These are phyloP conservation scores for Sebastiscus albofasciatus DNA, from an alignment of 2,797 vertebrate genomes.

Conservation along the genomic window DNA sequence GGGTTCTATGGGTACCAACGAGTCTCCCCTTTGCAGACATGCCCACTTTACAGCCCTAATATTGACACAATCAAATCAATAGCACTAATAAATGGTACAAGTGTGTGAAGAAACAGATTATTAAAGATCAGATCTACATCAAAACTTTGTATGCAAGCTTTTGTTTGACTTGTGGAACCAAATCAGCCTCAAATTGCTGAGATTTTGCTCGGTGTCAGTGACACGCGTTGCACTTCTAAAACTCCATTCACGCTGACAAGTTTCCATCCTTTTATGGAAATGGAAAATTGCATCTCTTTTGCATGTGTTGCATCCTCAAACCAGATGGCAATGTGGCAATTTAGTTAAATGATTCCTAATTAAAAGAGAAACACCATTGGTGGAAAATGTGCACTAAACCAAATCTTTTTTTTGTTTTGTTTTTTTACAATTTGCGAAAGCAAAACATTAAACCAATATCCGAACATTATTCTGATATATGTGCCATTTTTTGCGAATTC, in stretches of 20 bases:
- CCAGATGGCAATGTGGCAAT: conserved; percentile 76
- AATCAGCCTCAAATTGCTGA: conserved; percentile 10
- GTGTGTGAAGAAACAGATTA: background rate
- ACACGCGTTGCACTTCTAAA: conserved; percentile 24
- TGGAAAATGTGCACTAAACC: conserved; percentile 47
- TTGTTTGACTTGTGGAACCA: conserved; percentile 10
- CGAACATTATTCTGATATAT: conserved; percentile 56
- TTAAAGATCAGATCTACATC: conserved; percentile 4
- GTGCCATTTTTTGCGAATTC: conserved; percentile 47
- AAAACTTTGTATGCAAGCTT: background rate
- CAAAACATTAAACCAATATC: conserved; percentile 56
- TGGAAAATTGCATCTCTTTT: conserved; percentile 56
- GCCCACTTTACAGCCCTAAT: too few species aligned
- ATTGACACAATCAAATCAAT: conserved; percentile 3
- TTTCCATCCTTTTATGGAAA: conserved; percentile 59
- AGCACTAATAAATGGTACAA: conserved; percentile 12
- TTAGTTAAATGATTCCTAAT: conserved; percentile 72
- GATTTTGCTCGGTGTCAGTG: conserved; percentile 2
- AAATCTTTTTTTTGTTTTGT: background rate
- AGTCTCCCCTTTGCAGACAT: too few species aligned
- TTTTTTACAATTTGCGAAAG: conserved; percentile 26
- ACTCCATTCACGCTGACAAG: conserved; percentile 32
- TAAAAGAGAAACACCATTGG: conserved; percentile 63
- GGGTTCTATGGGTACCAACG: too few species aligned
- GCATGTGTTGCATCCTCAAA: conserved; percentile 68